Conservation (phyloP, 2,888 invertebrate genomes). For the Disparrhopalites patrizii region DNA sequence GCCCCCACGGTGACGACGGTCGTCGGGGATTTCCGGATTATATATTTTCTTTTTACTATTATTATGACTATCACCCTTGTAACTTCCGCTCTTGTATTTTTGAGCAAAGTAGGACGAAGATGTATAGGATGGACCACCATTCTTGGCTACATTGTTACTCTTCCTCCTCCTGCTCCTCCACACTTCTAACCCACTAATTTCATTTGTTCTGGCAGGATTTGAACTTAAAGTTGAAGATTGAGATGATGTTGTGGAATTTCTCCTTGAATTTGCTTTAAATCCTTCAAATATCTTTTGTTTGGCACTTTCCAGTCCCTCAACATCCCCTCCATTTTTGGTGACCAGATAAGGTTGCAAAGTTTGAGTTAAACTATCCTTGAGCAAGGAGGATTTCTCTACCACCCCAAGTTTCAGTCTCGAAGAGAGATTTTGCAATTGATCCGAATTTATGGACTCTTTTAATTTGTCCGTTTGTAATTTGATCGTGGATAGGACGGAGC, state of each 20-base stretch:
- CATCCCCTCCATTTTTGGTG: background rate
- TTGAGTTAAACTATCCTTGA: conserved; percentile 39
- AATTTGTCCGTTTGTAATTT: conserved; percentile 38
- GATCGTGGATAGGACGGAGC: conserved; percentile 36
- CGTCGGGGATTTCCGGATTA: conserved; percentile 12
- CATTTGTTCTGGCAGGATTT: no score
- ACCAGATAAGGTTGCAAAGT: conserved; percentile 35
- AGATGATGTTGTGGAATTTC: no score
- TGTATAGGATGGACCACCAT: background rate
- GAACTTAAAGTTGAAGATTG: no score
- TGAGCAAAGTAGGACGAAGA: conserved; percentile 6
- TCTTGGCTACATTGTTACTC: background rate
- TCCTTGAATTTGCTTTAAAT: no score
- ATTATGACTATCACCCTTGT: background rate
- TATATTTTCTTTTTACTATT: conserved; percentile 5
- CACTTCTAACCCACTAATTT: no score
- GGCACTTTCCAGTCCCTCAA: background rate
- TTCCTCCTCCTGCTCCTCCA: background rate
- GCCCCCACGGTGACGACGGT: no score
- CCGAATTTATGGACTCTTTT: conserved; percentile 38
- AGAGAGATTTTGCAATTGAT: conserved; percentile 41
- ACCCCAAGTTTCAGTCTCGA: conserved; percentile 43
- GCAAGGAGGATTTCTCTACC: conserved; percentile 39
- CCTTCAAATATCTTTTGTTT: no score
- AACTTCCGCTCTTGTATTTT: no score